Conservation (phyloP, 2,113 vertebrate genomes). For the Oryzias woworae region DNA sequence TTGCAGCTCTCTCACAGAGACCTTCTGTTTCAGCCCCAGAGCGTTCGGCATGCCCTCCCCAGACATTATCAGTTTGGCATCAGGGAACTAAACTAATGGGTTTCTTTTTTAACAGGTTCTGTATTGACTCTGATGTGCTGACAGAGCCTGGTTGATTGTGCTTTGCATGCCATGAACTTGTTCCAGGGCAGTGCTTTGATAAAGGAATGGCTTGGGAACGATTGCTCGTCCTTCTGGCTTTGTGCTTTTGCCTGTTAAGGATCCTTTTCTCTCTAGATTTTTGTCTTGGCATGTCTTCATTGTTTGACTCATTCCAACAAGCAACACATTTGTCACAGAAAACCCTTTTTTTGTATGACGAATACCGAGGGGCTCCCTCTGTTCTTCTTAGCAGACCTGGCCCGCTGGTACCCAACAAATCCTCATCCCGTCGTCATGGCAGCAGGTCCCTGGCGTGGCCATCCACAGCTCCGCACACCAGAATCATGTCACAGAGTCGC, state of each 20-base stretch:
- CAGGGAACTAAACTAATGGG: constrained; percentile 55
- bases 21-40: constrained; percentile 62
- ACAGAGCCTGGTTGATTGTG: constrained; percentile 47
- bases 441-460: constrained; percentile 93
- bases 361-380: constrained; percentile 16
- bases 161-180: constrained; percentile 66
- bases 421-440: constrained; percentile 95
- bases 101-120: constrained; percentile 68
- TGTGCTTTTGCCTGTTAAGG: constrained; percentile 58
- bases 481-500: constrained; percentile 80
- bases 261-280: constrained; percentile 34
- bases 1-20: constrained; percentile 40
- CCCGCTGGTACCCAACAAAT: constrained; percentile 96
- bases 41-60: constrained; percentile 58
- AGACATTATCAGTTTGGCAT: constrained; percentile 46
- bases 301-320: constrained; percentile 38
- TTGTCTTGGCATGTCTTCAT: constrained; percentile 63
- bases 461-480: constrained; percentile 91
- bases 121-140: constrained; percentile 33
- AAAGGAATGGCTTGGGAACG: constrained; percentile 66
- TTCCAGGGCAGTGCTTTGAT: constrained; percentile 62
- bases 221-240: constrained; percentile 58
- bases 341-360: background rate
- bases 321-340: background rate
- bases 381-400: constrained; percentile 89